phyloP scores from a whole-genome alignment of 2,888 invertebrate genomes.

The Drymonia ruficornis region DNA sequence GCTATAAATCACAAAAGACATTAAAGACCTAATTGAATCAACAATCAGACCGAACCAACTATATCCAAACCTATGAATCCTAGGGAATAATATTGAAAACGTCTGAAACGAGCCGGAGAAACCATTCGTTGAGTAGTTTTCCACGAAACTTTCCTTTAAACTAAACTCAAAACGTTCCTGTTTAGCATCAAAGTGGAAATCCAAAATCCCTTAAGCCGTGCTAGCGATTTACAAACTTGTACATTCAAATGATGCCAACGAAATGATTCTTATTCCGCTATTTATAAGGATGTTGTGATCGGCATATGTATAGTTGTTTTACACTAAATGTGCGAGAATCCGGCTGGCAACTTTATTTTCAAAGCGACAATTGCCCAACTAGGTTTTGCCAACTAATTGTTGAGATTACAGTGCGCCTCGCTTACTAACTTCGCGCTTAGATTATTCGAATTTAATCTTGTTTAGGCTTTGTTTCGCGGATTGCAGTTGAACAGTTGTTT shows the following conservation, averaged over 20 bases:
- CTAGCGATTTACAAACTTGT: constrained; percentile 57
- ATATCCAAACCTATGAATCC: neutral
- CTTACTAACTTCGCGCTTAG: constrained; percentile 48
- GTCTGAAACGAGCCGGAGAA: constrained; percentile 36
- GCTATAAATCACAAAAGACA: neutral
- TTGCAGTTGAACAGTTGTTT: constrained; percentile 9
- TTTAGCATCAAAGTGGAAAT: constrained; percentile 77
- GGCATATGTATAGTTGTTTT: constrained; percentile 40
- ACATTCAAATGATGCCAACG: constrained; percentile 20
- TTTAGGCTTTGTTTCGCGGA: constrained; percentile 23
- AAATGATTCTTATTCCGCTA: constrained; percentile 30
- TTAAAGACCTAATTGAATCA: neutral
- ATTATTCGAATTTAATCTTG: constrained; percentile 54
- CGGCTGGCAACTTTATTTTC: constrained; percentile 72
- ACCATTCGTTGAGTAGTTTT: constrained; percentile 65
- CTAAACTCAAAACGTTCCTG: constrained; percentile 69
- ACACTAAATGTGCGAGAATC: constrained; percentile 61
- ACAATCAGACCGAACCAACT: neutral
- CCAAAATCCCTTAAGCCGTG: constrained; percentile 77
- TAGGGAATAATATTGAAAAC: constrained; percentile 7
- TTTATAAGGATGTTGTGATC: constrained; percentile 28
- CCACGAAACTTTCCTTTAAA: constrained; percentile 63
- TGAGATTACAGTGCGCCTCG: constrained; percentile 67
- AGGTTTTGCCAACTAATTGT: constrained; percentile 77
- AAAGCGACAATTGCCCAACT: constrained; percentile 77